A percentile compares a stretch with the other conserved stretches of the same genome.
Conservation (phyloP, 2,888 invertebrate genomes). For the Seira sanloemensis region DNA sequence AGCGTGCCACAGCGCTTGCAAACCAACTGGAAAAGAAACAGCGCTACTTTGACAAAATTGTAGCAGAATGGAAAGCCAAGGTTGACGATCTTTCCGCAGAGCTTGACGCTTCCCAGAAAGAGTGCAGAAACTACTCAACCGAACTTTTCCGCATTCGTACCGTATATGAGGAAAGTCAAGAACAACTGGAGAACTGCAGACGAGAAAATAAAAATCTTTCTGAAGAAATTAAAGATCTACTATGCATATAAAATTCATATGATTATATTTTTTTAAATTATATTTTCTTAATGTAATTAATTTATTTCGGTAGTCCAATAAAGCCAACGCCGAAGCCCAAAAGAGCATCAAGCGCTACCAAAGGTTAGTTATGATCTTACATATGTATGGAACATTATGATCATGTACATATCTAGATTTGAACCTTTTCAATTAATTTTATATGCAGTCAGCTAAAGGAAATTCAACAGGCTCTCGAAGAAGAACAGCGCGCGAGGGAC, state of each 20-base stretch:
- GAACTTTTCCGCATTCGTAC: constrained; percentile 98
- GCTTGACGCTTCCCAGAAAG: constrained; percentile 98
- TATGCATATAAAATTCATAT: too few species aligned
- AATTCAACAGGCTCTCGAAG: constrained; percentile 95
- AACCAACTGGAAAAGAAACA: constrained; percentile 99
- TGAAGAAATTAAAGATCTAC: constrained; percentile 99
- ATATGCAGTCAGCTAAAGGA: constrained; percentile 99
- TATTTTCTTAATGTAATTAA: too few species aligned
- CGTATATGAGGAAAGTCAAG: constrained; percentile 97
- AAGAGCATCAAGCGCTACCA: constrained; percentile 79
- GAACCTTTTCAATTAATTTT: constrained; percentile 94
- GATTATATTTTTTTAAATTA: too few species aligned
- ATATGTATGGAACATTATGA: background rate
- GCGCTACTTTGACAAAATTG: constrained; percentile 99
- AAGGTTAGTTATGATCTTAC: constrained; percentile 6
- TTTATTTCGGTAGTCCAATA: too few species aligned
- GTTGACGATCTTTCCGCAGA: constrained; percentile 97
- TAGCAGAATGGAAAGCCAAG: constrained; percentile 99
- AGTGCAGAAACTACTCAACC: constrained; percentile 99
- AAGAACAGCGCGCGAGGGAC: constrained; percentile 98
- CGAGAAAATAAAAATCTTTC: constrained; percentile 99
- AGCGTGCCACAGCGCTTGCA: constrained; percentile 96
- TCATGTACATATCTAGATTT: background rate
- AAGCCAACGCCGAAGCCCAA: constrained; percentile 78
- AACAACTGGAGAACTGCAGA: constrained; percentile 97